Conservation (phyloP, 2,113 vertebrate genomes). For the Spilogale gracilis region DNA sequence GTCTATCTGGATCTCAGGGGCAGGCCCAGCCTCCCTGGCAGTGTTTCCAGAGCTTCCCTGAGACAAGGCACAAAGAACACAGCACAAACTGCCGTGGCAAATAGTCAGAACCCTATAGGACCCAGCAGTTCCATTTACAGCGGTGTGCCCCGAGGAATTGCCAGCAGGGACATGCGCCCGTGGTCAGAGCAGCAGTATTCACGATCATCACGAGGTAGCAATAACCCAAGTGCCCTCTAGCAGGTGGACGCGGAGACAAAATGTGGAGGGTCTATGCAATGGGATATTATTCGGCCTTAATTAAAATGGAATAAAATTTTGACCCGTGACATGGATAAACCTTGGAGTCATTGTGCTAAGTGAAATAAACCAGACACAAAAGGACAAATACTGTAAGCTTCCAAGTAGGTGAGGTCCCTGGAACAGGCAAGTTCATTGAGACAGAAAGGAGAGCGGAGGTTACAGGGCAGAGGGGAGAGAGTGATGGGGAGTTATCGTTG, state of each 20-base stretch:
- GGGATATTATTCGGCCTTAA: background rate
- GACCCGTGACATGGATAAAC: background rate
- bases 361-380: background rate
- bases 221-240: background rate
- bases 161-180: background rate
- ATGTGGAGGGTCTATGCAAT: fast-evolving
- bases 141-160: background rate
- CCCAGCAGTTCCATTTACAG: background rate
- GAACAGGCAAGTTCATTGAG: background rate
- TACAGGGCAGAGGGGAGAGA: background rate
- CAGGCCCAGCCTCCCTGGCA: background rate
- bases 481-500: background rate
- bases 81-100: background rate
- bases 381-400: background rate
- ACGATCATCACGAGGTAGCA: background rate
- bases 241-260: too few relatives aligned
- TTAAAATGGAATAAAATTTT: background rate
- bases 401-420: background rate
- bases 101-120: background rate
- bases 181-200: fast-evolving
- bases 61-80: background rate
- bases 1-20: background rate
- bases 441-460: background rate
- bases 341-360: background rate
- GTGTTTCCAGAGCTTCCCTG: background rate